Evolutionary conservation across 92 coral and sea anemone genomes (phyloP), one percentile per base, ranked within the genome.

Genomic region (Blastomussa wellsi): DNA sequence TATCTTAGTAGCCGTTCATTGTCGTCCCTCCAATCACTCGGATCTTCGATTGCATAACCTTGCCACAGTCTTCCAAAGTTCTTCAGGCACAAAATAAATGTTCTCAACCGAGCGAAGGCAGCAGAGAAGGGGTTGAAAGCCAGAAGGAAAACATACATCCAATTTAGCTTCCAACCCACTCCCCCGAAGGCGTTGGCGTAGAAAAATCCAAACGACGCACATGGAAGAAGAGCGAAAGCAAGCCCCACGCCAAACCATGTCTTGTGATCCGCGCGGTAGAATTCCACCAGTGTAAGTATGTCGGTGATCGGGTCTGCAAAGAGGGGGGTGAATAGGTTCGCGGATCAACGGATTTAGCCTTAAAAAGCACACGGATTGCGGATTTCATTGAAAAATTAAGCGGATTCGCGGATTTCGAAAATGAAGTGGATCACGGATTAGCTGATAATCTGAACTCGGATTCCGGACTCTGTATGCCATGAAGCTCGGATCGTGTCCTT

Each of bases 231-330:
- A 8, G 64, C 57, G 20, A 84, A 84, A 36, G 32, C n/a, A 14
- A 84, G 77, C 3, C 87, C 87, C n/a, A 83, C 72, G 16, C 71
- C 87, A 36, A 83, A 74, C 87, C 81, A 83, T n/a, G 87, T 73
- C 79, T 76, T 83, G 53, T 83, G 80, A 36, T 77, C 87, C 19
- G 14, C 39, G 42, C 81, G 87, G 29, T 83, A 83, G 65, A 83
- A 84, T 55, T 41, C 66, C 81, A 59, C 74, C 65, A 83, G 81
- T 36, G 87, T 83, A 31, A 83, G 87, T 48, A 83, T 35, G 72
- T 74, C 87, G n/a, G 81, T 83, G 72, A 83, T 37, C 8, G 81
- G 87, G 39, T 83, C 87, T 8, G 87, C 87, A 31, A 83, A 83
- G 71, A n/a, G n/a, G n/a, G n/a, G n/a, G n/a, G n/a, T n/a, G n/a